Evolutionary conservation across 2,888 invertebrate species (phyloP), one percentile per base, ranked within the genome.

Genomic region (Anticlea derivata): DNA sequence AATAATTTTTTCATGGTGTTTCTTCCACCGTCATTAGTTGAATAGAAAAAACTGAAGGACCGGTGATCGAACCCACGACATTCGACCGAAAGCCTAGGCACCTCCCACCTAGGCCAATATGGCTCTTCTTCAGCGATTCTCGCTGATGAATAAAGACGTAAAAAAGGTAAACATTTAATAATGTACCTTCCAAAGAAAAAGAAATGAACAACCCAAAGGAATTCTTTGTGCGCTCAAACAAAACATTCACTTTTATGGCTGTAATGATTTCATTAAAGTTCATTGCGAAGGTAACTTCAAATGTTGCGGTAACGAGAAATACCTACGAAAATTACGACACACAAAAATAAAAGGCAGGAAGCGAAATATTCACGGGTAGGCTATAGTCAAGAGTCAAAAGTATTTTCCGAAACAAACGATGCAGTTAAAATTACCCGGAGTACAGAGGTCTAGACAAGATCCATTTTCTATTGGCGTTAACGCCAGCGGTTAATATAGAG

Each of bases 171-270:
- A 43, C 33, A 46, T 47, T 31, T 24, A 30, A 11, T 23, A 23
- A 35, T 23, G 7, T 23, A 33, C 33, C 7, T 45, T 41, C 17
- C 20, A 33, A 46, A 41, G 43, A 1, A 39, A 47, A 43, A 48
- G 26, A 40, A 55, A 55, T 37, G 43, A 37, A 31, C 44, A 45
- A 48, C 24, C 47, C 46, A 46, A 41, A 44, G 49, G 37, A 38
- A 38, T 50, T 29, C 48, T 53, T 61, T 61, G 60, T 51, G 53
- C 41, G 47, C 27, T 49, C 38, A 35, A 58, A 59, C 47, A 49
- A 56, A 52, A 44, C 43, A 29, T 51, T 50, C 40, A 49, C 50
- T 58, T 58, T 40, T 61, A 59, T 37, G 57, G 59, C 30, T 59
- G 49, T 52, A 50, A 46, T 43, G 35, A 49, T 47, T 44, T 40